A percentile compares a stretch with the other conserved stretches of the same genome.
Evolutionary conservation across 2,888 invertebrate genomes (phyloP).

Genomic region (Hydraecia micacea): DNA sequence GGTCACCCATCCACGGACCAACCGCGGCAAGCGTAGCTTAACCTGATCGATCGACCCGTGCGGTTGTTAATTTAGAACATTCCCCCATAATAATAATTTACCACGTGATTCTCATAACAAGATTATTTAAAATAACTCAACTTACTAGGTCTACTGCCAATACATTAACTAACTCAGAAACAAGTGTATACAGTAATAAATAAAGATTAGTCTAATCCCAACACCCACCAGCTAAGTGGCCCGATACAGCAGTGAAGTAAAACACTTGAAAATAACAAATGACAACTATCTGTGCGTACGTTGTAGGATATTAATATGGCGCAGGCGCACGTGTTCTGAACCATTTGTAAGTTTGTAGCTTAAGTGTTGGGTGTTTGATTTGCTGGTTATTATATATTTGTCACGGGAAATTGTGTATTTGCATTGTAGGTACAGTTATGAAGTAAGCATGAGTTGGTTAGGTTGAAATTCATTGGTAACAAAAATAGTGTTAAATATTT

Average conservation of each 20-base stretch:
- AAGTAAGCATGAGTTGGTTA: not conserved
- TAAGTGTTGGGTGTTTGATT: constrained; percentile 57
- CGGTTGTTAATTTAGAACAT: constrained; percentile 30
- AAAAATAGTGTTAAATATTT: not conserved
- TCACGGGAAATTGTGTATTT: constrained; percentile 24
- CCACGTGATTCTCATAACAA: constrained; percentile 15
- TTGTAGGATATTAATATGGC: constrained; percentile 83
- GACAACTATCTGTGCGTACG: constrained; percentile 76
- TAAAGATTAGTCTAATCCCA: constrained; percentile 62
- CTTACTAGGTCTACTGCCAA: constrained; percentile 24
- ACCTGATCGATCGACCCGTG: no score
- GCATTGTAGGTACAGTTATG: not conserved
- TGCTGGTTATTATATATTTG: constrained; percentile 48
- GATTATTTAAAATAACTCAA: constrained; percentile 28
- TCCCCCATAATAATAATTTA: constrained; percentile 6
- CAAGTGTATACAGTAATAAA: constrained; percentile 55
- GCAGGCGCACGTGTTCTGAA: constrained; percentile 79
- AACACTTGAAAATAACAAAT: constrained; percentile 80
- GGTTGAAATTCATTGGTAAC: not conserved
- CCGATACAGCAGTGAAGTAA: constrained; percentile 68
- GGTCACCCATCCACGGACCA: no score
- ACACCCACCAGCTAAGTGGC: constrained; percentile 75
- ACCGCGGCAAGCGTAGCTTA: no score
- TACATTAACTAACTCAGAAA: constrained; percentile 53
- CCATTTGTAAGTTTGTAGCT: constrained; percentile 38